phyloP scores from a whole-genome alignment of 2,113 vertebrate genomes.

The Orycteropus afer region DNA sequence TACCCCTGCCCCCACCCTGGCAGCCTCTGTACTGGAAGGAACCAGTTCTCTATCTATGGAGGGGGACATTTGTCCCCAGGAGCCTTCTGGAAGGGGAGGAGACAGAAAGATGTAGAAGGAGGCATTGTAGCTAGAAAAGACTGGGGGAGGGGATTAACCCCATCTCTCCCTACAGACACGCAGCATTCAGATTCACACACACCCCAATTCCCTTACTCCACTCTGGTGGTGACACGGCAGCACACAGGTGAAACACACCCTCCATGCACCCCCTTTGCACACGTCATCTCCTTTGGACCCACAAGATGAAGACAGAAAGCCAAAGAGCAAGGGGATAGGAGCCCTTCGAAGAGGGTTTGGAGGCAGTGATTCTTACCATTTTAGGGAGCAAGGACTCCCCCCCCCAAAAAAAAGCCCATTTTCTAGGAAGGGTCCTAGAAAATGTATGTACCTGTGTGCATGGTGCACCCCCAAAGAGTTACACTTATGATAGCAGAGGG shows the following conservation, averaged over 20 bases:
- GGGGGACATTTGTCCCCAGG: constrained; percentile 25
- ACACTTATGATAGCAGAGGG: background rate
- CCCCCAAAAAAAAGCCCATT: background rate
- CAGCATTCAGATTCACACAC: background rate
- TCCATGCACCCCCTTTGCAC: background rate
- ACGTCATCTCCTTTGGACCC: background rate
- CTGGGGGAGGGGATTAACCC: background rate
- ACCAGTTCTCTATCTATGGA: constrained; percentile 63
- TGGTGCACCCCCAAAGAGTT: background rate
- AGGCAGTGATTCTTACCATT: background rate
- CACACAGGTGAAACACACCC: background rate
- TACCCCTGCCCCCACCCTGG: constrained; percentile 15
- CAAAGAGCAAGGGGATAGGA: background rate
- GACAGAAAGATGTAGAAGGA: constrained; percentile 53
- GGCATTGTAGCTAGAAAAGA: background rate
- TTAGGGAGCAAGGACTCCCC: background rate
- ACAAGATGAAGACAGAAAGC: background rate
- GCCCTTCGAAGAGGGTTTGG: background rate
- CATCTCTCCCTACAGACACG: background rate
- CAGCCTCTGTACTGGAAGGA: constrained; percentile 51
- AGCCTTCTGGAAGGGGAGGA: constrained; percentile 40
- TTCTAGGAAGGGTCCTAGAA: too few species aligned
- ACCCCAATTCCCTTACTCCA: background rate
- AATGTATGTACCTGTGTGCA: background rate
- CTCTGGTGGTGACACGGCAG: background rate